Evolutionary conservation across 2,888 invertebrate species (phyloP).

Genomic region (Falcaria lacertinaria): DNA sequence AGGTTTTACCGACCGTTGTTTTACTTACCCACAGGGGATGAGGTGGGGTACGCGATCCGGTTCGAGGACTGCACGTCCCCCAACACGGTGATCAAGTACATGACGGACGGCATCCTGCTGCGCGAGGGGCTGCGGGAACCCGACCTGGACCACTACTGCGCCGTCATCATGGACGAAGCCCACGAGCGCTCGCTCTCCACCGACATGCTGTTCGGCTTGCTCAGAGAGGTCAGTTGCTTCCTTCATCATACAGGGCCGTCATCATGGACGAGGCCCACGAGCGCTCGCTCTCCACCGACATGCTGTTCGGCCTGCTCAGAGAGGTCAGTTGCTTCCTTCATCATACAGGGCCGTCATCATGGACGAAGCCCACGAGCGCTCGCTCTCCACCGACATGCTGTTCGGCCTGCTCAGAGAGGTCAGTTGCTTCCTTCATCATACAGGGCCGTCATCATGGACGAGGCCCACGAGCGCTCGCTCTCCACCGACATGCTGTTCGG

Average conservation of each 20-base stretch:
- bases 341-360: constrained; percentile 96
- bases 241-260: constrained; percentile 86
- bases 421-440: too few species aligned
- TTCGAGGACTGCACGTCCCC: constrained; percentile 99
- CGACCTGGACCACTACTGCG: constrained; percentile 98
- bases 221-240: constrained; percentile 87
- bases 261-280: constrained; percentile 99
- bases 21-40: constrained; percentile 82
- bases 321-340: constrained; percentile 24
- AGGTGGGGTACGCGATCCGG: constrained; percentile 99
- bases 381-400: too few species aligned
- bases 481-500: too few species aligned
- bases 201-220: constrained; percentile 97
- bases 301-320: too few species aligned
- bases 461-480: too few species aligned
- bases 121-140: constrained; percentile 97
- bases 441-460: too few species aligned
- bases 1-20: too few species aligned
- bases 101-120: constrained; percentile 99
- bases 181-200: constrained; percentile 99
- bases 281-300: too few species aligned
- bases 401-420: too few species aligned
- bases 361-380: constrained; percentile 99
- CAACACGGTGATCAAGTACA: constrained; percentile 96
- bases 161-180: constrained; percentile 99